These are phyloP conservation scores for Vidua chalybeata DNA, from an alignment of 2,113 vertebrate species.

Conservation along the genomic window DNA sequence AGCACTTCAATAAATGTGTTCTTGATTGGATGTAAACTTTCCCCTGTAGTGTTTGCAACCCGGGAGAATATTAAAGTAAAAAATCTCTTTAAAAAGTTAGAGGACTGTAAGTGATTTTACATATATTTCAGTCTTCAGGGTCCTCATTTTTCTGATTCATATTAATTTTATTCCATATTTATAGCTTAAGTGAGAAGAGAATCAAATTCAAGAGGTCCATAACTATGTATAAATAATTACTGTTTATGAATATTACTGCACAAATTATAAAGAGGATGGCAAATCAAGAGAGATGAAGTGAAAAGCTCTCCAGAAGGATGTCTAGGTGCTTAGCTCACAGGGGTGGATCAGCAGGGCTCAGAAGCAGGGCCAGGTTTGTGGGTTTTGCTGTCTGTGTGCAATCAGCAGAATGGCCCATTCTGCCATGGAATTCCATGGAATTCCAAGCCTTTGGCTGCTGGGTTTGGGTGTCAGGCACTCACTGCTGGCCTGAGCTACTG, in stretches of 20 bases:
- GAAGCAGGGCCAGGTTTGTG: background rate
- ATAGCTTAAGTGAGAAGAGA: conserved; percentile 59
- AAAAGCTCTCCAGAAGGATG: background rate
- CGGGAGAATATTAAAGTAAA: conserved; percentile 46
- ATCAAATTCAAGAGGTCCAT: conserved; percentile 55
- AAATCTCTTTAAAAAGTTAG: conserved; percentile 44
- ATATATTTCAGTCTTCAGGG: conserved; percentile 45
- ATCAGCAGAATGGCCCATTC: background rate
- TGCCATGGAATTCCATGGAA: background rate
- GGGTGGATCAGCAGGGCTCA: background rate
- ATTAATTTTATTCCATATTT: conserved; percentile 59
- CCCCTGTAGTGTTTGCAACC: conserved; percentile 43
- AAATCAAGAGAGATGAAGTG: conserved; percentile 13
- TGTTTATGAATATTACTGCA: conserved; percentile 53
- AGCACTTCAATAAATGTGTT: conserved; percentile 37
- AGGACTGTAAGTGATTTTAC: conserved; percentile 33
- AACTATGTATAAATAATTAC: conserved; percentile 53
- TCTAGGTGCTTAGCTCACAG: background rate
- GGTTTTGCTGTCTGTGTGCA: background rate
- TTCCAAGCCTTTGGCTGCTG: background rate
- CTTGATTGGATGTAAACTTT: conserved; percentile 60
- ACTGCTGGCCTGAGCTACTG: background rate
- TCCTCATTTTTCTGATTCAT: conserved; percentile 29
- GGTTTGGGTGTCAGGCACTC: background rate
- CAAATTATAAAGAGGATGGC: background rate